Evolutionary conservation across 2,113 vertebrate species (phyloP).

Genomic region (Epinephelus moara): DNA sequence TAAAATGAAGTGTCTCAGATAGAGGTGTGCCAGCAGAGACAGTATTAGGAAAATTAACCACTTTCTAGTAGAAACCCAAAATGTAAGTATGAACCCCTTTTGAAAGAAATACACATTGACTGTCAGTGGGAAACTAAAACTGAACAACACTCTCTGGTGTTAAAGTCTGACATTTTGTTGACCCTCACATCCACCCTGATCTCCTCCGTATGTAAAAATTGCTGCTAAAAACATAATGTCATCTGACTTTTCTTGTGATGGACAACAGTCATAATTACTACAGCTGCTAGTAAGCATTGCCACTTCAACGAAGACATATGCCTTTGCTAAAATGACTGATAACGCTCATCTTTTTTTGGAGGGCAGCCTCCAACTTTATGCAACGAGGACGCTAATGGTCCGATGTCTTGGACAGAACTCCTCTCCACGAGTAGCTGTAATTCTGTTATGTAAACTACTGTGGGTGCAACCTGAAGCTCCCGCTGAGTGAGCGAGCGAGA

Average conservation of each 20-base stretch:
- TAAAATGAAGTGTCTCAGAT: no score
- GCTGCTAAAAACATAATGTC: background rate
- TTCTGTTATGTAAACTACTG: conserved; percentile 13
- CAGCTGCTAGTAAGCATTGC: background rate
- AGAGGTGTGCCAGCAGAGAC: no score
- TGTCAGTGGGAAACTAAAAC: background rate
- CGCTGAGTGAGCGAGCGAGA: conserved; percentile 3
- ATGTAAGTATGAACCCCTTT: no score
- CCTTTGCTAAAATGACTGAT: background rate
- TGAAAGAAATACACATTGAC: no score
- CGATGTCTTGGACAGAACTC: background rate
- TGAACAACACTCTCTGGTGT: background rate
- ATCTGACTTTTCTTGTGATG: no score
- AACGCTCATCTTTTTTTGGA: background rate
- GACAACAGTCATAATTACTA: background rate
- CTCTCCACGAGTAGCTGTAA: background rate
- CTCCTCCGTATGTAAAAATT: background rate
- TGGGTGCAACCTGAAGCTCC: conserved; percentile 25
- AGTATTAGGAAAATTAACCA: no score
- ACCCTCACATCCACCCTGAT: background rate
- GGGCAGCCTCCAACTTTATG: background rate
- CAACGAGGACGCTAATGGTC: background rate
- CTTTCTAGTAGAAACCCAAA: no score
- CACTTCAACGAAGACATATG: background rate
- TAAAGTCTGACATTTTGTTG: background rate